Evolutionary conservation across 1,140 invertebrate species (phyloP).

Genomic region (Brachionus calyciflorus): DNA sequence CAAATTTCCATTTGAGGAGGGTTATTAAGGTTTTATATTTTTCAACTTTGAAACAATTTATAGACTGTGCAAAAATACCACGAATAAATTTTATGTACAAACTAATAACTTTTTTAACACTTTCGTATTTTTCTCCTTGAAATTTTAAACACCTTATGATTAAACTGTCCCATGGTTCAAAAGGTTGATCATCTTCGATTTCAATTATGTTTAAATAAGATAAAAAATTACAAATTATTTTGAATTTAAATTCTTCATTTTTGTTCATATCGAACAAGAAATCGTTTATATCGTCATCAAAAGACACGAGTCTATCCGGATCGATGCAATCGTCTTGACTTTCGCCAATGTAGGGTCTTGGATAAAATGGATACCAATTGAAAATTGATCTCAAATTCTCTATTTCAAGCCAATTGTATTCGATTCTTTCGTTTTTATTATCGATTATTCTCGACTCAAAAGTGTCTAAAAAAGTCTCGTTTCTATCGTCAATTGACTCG

Average conservation of each 20-base stretch:
- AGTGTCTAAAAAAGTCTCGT: not conserved
- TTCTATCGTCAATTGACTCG: not conserved
- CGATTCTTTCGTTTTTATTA: not conserved
- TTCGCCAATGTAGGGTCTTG: constrained; percentile 9
- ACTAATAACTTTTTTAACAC: not conserved
- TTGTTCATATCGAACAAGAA: constrained; percentile 37
- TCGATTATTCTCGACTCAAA: not conserved
- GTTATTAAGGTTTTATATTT: constrained; percentile 15
- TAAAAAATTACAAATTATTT: constrained; percentile 8
- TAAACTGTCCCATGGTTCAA: not conserved
- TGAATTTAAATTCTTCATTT: not conserved
- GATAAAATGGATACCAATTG: constrained; percentile 40
- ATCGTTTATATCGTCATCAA: constrained; percentile 26
- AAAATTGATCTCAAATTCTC: constrained; percentile 3
- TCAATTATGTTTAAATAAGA: not conserved
- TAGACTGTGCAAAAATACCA: not conserved
- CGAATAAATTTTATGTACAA: constrained; percentile 1
- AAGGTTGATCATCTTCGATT: not conserved
- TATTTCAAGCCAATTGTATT: constrained; percentile 17
- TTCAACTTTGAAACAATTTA: not conserved
- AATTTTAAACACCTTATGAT: not conserved
- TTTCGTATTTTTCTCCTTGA: not conserved
- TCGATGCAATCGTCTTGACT: constrained; percentile 37
- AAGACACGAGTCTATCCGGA: constrained; percentile 1
- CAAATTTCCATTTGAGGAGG: constrained; percentile 40